A percentile compares a stretch with the other conserved stretches of the same genome.
These are phyloP conservation scores for Syrista parreyssii DNA, from an alignment of 2,888 invertebrate species.

Conservation along the genomic window DNA sequence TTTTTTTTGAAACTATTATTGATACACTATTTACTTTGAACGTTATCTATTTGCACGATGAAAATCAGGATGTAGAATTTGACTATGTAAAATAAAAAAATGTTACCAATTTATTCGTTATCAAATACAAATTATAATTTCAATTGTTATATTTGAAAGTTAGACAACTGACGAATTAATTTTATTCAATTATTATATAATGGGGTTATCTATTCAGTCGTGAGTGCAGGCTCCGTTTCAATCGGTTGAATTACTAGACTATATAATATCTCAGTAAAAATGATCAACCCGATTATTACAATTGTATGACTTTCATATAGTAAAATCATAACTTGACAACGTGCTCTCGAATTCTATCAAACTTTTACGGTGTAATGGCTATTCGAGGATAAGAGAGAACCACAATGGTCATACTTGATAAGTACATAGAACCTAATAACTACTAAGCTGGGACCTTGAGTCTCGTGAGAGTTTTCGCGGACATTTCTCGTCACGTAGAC, in stretches of 20 bases:
- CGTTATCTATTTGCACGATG: background rate
- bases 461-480: slow-evolving; percentile 5
- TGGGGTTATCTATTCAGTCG: background rate
- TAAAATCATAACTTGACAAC: background rate
- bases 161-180: no score
- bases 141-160: background rate
- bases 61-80: no score
- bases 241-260: background rate
- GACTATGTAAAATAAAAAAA: no score
- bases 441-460: background rate
- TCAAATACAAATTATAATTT: background rate
- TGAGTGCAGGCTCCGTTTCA: background rate
- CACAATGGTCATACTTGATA: background rate
- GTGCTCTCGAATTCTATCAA: background rate
- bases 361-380: no score
- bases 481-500: background rate
- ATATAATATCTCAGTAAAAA: background rate
- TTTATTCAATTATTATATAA: no score
- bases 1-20: no score
- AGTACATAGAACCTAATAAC: background rate
- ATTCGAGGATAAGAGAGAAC: background rate
- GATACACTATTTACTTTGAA: background rate
- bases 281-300: background rate
- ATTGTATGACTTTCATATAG: background rate
- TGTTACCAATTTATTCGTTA: no score